Evolutionary conservation across 2,797 vertebrate genomes (phyloP).

Genomic region (Carcharodon carcharias): DNA sequence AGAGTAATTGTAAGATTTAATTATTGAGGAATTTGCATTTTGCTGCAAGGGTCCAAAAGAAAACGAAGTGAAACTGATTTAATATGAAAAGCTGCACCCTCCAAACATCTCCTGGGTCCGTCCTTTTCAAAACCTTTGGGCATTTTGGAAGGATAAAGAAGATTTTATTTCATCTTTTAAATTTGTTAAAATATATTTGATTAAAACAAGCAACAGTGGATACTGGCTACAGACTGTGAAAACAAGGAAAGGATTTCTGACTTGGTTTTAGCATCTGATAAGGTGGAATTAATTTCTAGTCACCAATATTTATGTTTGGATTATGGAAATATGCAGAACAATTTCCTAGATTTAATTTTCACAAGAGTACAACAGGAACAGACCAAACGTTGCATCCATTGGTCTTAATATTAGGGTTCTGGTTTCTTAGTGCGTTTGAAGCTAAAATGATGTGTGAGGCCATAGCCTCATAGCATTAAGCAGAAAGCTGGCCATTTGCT

Average conservation of each 20-base stretch:
- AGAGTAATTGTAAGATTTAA: neutral
- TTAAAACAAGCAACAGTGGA: neutral
- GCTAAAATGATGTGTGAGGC: neutral
- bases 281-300: neutral
- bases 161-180: neutral
- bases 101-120: neutral
- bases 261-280: neutral
- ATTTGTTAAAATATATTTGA: neutral
- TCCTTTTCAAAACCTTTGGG: neutral
- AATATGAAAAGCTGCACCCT: neutral
- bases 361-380: neutral
- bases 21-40: conserved; percentile 5
- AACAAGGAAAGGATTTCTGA: neutral
- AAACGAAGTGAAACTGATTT: neutral
- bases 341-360: neutral
- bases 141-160: neutral
- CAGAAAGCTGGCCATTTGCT: neutral
- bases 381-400: neutral
- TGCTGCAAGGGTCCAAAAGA: neutral
- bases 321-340: neutral
- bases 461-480: neutral
- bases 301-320: neutral
- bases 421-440: neutral
- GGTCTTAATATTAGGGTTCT: neutral
- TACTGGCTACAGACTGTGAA: neutral